Evolutionary conservation across 2,797 vertebrate species (phyloP).

Genomic region (Paedocypris micromegethes): DNA sequence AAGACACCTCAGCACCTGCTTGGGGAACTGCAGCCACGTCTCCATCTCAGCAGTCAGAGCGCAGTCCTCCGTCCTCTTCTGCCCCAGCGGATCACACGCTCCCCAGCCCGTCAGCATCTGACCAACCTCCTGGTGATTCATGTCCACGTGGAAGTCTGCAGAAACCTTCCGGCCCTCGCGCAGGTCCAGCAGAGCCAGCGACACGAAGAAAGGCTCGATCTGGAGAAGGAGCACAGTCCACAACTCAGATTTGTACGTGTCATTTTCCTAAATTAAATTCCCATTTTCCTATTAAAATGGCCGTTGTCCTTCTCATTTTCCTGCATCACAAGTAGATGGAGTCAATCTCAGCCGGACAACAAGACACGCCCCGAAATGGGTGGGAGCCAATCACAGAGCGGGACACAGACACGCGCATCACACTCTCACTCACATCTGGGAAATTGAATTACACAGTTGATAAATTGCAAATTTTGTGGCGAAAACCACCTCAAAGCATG

Average conservation of each 20-base stretch:
- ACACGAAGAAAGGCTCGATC: constrained; percentile 96
- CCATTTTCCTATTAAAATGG: too few relatives aligned
- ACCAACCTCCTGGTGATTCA: constrained; percentile 78
- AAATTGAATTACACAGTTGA: too few relatives aligned
- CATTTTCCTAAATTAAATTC: too few relatives aligned
- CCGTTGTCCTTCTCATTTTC: too few relatives aligned
- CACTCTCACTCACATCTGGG: too few relatives aligned
- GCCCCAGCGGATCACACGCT: constrained; percentile 75
- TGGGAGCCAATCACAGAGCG: too few relatives aligned
- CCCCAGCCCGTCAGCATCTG: constrained; percentile 70
- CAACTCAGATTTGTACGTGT: not conserved
- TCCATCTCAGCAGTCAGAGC: constrained; percentile 77
- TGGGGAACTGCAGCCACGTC: constrained; percentile 86
- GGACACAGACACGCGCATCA: too few relatives aligned
- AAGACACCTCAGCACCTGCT: constrained; percentile 72
- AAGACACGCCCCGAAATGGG: too few relatives aligned
- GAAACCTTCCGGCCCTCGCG: constrained; percentile 88
- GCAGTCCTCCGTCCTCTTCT: constrained; percentile 77
- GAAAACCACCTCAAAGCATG: too few relatives aligned
- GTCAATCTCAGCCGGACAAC: too few relatives aligned
- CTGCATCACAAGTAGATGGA: too few relatives aligned
- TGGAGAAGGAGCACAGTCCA: constrained; percentile 53
- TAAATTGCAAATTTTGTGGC: too few relatives aligned
- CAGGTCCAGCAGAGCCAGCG: constrained; percentile 82
- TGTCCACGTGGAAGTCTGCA: constrained; percentile 91